Base-by-base conservation (phyloP, 2,888 invertebrate genomes). In the Tribolium freemani region DNA sequence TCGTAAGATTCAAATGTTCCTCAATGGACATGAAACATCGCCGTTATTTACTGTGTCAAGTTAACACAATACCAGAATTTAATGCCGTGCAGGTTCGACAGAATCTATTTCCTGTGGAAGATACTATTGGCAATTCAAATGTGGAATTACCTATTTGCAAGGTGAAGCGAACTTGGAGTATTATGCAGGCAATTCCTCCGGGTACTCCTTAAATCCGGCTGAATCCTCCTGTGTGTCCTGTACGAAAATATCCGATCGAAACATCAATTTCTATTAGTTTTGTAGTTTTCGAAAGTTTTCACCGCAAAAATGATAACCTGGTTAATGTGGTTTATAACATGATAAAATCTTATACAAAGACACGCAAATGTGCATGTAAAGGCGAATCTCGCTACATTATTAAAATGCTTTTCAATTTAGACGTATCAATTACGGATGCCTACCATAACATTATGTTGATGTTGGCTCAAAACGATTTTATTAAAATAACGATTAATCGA, bases 71-170 rank as follows among this genome's bases (percentile, higher is more conserved):
- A 66, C 58, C 58, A 51, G 50, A 68, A 68, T 68, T 68, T 68
- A 68, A 68, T 69, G 53, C 69, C 51, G 45, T 38, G 58, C 51
- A 69, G 69, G 38, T 60, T 45, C 56, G 56, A 69, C 69, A 69
- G 69, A 69, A 69, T 38, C 69, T 69, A 69, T 69, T 69, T 69
- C 69, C 69, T 51, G 53, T 60, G 50, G 63, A 63, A 21, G 50
- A 63, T 31, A 13, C 45, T 31, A 63, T 56, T 56, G 67, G 67
- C 67, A 67, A 67, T 67, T 67, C 31, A 45, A 67, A 67, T 56
- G 56, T 30, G 13, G 67, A 64, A 67, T 67, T 56, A 67, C 48
- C 67, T 67, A 56, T 57, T 67, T 57, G 56, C 46, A 67, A 56
- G 16, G 31, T 46, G 67, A 57, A 48, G 63, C 57, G 48, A 56